Evolutionary conservation across 2,113 vertebrate species (phyloP), one percentile per base, ranked within the genome.

Genomic region (Hippopotamus amphibius): DNA sequence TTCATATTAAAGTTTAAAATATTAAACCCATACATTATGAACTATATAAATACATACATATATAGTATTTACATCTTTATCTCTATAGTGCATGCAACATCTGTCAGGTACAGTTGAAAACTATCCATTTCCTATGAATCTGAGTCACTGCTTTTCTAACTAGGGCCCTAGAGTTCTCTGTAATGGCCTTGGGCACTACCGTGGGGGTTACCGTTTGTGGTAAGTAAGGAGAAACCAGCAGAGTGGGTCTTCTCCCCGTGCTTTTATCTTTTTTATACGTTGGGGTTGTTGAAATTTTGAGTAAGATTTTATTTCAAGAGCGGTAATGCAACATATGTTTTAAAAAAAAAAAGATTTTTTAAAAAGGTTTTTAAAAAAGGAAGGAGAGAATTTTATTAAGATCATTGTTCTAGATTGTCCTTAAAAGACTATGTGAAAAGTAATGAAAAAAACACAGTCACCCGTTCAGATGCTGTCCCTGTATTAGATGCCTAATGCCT

Each of bases 361-460:
- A 84, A 85, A 80, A 63, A 21, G 3, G 7, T 11, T 53, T 57
- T 55, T 79, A 83, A 19, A 50, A 41, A 61, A 65, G 26, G 22
- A 17, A 43, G 30, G n/a, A 74, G 7, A 15, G 5, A 5, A 5
- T 46, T 77, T 43, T 61, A 63, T 88, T 65, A 59, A 95, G 66
- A 87, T 11, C 21, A 26, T 48, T 63, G 19, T 22, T n/a, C 22
- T n/a, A 41, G 13, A 6, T 92, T 93, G 37, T 79, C 57, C 68
- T 85, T 59, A 89, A 86, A 97, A 88, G 11, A 88, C 15, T 46
- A 24, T 22, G 14, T 89, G n/a, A 82, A 88, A 96, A 95, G 24
- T 74, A 87, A 72, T 15, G 21, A 50, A 57, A 84, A 46, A 43
- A 72, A 74, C 11, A 63, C 5, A 89, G 33, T 72, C n/a, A 37